Conservation (phyloP, 2,888 invertebrate genomes). For the Tineola bisselliella region DNA sequence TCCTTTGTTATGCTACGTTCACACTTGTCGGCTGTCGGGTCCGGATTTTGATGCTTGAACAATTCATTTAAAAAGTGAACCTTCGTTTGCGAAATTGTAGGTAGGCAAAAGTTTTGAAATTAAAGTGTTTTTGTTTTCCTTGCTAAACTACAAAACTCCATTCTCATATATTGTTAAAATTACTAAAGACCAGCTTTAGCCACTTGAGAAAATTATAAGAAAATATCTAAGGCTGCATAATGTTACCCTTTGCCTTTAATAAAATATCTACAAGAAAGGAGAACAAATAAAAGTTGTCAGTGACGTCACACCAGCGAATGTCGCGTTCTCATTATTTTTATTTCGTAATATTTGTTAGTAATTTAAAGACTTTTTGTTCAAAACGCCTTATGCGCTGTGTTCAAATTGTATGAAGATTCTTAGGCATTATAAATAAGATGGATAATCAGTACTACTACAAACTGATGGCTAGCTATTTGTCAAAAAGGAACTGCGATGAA, state of each 20-base stretch:
- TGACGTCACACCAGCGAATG: conserved; percentile 2
- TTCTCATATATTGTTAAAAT: too few species aligned
- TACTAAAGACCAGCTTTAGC: too few species aligned
- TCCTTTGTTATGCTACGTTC: too few species aligned
- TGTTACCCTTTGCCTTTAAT: not conserved
- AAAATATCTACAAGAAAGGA: too few species aligned
- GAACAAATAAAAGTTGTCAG: not conserved
- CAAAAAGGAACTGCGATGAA: conserved; percentile 61
- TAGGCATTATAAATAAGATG: conserved; percentile 26
- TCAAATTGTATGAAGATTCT: not conserved
- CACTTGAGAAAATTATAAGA: too few species aligned
- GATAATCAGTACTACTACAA: conserved; percentile 63
- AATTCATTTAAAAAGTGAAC: too few species aligned
- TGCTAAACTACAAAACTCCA: too few species aligned
- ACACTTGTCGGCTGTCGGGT: too few species aligned
- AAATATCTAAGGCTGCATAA: not conserved
- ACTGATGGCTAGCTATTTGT: conserved; percentile 58
- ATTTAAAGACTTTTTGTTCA: not conserved
- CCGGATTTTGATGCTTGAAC: too few species aligned
- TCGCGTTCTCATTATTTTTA: conserved; percentile 11
- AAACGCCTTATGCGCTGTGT: not conserved
- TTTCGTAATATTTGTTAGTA: conserved; percentile 4
- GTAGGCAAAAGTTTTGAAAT: too few species aligned
- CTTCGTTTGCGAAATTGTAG: too few species aligned
- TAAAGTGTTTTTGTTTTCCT: too few species aligned